A percentile compares a stretch with the other conserved stretches of the same genome.
Evolutionary conservation across 2,888 invertebrate genomes (phyloP).

Genomic region (Cordilura impudica): DNA sequence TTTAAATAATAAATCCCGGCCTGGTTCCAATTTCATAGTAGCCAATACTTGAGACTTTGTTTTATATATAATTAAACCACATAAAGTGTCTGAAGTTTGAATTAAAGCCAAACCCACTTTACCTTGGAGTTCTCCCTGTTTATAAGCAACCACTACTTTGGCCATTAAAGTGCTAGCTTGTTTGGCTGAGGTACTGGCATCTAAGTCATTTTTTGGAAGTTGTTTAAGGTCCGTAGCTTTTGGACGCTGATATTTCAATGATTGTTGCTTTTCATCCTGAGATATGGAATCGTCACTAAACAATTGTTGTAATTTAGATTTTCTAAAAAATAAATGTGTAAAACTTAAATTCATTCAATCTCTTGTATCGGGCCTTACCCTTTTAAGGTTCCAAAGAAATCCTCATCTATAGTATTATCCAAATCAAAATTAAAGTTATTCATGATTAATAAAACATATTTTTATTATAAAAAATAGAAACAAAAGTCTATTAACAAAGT

Average conservation of each 20-base stretch:
- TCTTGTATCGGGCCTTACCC: conserved; percentile 46
- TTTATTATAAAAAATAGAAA: not conserved
- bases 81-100: conserved; percentile 63
- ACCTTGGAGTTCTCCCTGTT: conserved; percentile 72
- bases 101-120: conserved; percentile 79
- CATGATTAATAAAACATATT: conserved; percentile 51
- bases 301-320: conserved; percentile 66
- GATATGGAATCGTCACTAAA: conserved; percentile 60
- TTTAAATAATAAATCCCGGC: conserved; percentile 39
- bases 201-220: not conserved
- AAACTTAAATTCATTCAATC: not conserved
- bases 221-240: conserved; percentile 52
- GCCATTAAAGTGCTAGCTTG: conserved; percentile 67
- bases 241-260: conserved; percentile 67
- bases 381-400: conserved; percentile 65
- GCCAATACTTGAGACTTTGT: conserved; percentile 68
- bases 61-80: conserved; percentile 68
- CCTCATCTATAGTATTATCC: conserved; percentile 62
- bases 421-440: conserved; percentile 60
- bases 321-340: conserved; percentile 27
- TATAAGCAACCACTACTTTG: conserved; percentile 70
- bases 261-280: conserved; percentile 55
- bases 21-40: conserved; percentile 60
- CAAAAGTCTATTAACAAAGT: not conserved
- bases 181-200: not conserved